Evolutionary conservation across 2,888 invertebrate species (phyloP).

Genomic region (Amphiduros pacificus): DNA sequence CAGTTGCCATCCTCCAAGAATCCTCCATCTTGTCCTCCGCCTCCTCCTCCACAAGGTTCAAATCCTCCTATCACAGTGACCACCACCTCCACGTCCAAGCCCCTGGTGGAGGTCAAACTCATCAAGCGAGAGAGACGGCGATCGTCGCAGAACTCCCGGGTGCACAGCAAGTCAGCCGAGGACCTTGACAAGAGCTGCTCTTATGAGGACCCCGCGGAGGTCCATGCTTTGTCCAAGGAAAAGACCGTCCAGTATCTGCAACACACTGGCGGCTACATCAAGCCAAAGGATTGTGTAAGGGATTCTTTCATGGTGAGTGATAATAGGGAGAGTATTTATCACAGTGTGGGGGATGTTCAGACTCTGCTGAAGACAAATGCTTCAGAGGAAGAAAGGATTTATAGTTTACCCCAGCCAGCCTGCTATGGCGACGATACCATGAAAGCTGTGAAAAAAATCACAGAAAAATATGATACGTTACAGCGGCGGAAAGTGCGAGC

Average conservation of each 20-base stretch:
- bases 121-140: slow-evolving; percentile 7
- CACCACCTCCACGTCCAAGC: slow-evolving; percentile 6
- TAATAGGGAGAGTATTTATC: slow-evolving; percentile 5
- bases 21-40: no score
- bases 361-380: slow-evolving; percentile 20
- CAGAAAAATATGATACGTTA: slow-evolving; percentile 31
- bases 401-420: slow-evolving; percentile 28
- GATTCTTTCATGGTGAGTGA: slow-evolving; percentile 9
- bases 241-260: no score
- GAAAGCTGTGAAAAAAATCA: slow-evolving; percentile 28
- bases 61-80: neutral
- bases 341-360: slow-evolving; percentile 17
- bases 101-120: slow-evolving; percentile 12
- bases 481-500: slow-evolving; percentile 23
- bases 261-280: no score
- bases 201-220: slow-evolving; percentile 4
- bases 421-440: slow-evolving; percentile 30
- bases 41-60: neutral
- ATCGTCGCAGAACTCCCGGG: neutral
- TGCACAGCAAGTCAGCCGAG: neutral
- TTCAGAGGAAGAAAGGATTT: slow-evolving; percentile 18
- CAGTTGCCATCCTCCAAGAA: no score
- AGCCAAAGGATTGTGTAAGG: slow-evolving; percentile 3
- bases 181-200: slow-evolving; percentile 1
- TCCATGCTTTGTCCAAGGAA: slow-evolving; percentile 4